Evolutionary conservation across 2,888 invertebrate species (phyloP), one percentile per base, ranked within the genome.

Genomic region (Drosophila lutescens): DNA sequence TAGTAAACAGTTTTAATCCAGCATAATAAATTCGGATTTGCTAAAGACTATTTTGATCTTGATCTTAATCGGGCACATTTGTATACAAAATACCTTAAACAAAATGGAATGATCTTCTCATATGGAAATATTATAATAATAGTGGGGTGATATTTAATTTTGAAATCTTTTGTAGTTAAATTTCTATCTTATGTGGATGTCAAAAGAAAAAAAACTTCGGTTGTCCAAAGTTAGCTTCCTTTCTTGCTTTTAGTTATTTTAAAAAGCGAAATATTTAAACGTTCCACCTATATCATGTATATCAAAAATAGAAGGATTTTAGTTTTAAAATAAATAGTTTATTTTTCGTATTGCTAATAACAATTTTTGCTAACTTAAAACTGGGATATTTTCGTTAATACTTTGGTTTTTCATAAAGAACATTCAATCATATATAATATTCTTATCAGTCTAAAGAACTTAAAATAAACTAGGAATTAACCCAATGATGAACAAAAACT

Each of bases 1-100:
- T 26, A 57, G 46, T 44, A 66, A 62, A 10, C 26, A 49, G 53
- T 53, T 66, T 41, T 34, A 55, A 32, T 20, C 34, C 30, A 46
- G 46, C 26, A 26, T n/a, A 46, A 46, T 46, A 46, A 46, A 46
- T 46, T 46, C 9, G 13, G n/a, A 46, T 26, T 46, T 46, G 4
- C n/a, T 23, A 26, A 46, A 23, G 46, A 26, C 26, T 4, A 46
- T n/a, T 26, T 26, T 13, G 8, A 0, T 5, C 5, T 20, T 10
- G 0, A 20, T 23, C 2, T 23, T 44, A 13, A 3, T 10, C 10
- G 38, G n/a, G 12, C 34, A 34, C n/a, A 4, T 26, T 26, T 26
- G 26, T 26, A 0, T 26, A 26, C 26, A 5, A 26, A 26, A 26
- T 2, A 4, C 1, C n/a, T n/a, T n/a, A n/a, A n/a, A n/a, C n/a